A percentile compares a stretch with the other conserved stretches of the same genome.
Evolutionary conservation across 2,888 invertebrate genomes (phyloP).

Genomic region (Neoaliturus tenellus): DNA sequence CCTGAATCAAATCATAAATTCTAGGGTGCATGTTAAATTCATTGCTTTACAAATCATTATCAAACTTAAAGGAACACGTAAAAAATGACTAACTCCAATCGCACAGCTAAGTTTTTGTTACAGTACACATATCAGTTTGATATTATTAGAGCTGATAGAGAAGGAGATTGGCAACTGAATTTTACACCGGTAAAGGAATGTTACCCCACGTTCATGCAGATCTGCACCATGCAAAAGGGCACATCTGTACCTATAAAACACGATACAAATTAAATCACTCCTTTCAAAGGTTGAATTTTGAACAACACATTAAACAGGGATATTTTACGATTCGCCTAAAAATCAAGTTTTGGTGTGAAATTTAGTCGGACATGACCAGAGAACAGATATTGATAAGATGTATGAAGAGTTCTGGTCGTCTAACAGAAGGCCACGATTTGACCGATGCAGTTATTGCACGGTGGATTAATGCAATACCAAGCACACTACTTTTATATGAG

Average conservation of each 20-base stretch:
- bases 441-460: constrained; percentile 48
- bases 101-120: constrained; percentile 12
- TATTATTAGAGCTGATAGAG: constrained; percentile 61
- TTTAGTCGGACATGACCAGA: too few relatives aligned
- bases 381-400: constrained; percentile 68
- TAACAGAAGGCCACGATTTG: constrained; percentile 66
- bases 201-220: constrained; percentile 66
- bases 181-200: constrained; percentile 63
- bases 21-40: background rate
- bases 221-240: constrained; percentile 61
- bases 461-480: background rate
- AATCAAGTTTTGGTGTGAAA: constrained; percentile 50
- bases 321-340: constrained; percentile 53
- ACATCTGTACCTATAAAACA: constrained; percentile 64
- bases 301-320: constrained; percentile 35
- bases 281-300: background rate
- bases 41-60: background rate
- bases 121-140: background rate
- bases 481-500: background rate
- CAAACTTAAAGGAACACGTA: background rate
- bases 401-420: constrained; percentile 66
- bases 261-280: constrained; percentile 35
- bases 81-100: background rate
- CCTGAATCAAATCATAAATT: background rate
- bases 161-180: constrained; percentile 63